phyloP scores from a whole-genome alignment of 2,113 vertebrate genomes.

The Todiramphus chloris region DNA sequence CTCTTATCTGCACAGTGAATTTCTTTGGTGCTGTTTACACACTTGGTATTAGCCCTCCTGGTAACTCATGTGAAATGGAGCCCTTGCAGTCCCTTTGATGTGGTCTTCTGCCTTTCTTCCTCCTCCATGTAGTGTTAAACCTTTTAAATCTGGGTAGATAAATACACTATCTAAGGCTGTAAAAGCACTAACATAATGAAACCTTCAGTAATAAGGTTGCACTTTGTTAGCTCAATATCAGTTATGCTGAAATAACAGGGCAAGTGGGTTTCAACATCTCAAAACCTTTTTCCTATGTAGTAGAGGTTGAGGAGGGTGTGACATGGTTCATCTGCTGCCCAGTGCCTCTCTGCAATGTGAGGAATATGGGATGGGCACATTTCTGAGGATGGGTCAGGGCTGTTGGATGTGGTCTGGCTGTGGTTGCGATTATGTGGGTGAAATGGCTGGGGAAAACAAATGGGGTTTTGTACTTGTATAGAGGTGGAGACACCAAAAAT shows the following conservation, averaged over 20 bases:
- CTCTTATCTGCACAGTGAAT: not conserved
- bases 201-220: not conserved
- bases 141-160: not conserved
- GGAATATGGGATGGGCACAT: fast-evolving
- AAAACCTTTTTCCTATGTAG: not conserved
- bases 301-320: fast-evolving
- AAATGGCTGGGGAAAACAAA: not conserved
- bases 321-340: not conserved
- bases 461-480: not conserved
- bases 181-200: not conserved
- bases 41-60: not conserved
- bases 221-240: not conserved
- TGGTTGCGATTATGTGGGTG: fast-evolving
- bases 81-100: not conserved
- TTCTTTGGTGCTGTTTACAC: not conserved
- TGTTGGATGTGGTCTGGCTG: not conserved
- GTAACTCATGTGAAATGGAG: not conserved
- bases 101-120: not conserved
- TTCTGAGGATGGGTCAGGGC: not conserved
- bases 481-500: not conserved
- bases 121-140: not conserved
- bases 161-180: not conserved
- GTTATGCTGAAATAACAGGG: not conserved
- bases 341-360: fast-evolving
- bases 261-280: not conserved